Percentiles rank a stretch among this genome's conserved stretches.
These are phyloP conservation scores for Copidosoma floridanum DNA, from an alignment of 1,140 invertebrate species.

Conservation along the genomic window DNA sequence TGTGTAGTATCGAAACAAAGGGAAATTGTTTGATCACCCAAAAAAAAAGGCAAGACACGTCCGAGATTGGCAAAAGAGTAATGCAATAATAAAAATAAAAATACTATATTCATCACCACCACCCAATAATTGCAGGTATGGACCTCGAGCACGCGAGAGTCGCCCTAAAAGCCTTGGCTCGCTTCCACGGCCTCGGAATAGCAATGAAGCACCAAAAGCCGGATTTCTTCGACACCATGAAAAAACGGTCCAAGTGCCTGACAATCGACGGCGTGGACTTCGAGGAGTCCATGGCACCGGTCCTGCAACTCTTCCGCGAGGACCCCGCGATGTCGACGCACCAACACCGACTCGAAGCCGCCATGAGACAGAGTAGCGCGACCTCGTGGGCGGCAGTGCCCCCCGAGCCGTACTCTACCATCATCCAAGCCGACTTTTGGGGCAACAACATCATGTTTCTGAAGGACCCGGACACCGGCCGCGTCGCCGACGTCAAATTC, in stretches of 20 bases:
- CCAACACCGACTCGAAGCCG: conserved; percentile 35
- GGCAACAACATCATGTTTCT: conserved; percentile 1
- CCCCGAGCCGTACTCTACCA: conserved; percentile 21
- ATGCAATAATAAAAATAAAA: neutral
- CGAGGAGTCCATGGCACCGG: neutral
- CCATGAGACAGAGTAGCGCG: conserved; percentile 34
- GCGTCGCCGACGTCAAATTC: neutral
- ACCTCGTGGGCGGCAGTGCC: conserved; percentile 27
- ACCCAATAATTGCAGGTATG: conserved; percentile 40
- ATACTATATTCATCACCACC: too few species aligned
- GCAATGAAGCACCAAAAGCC: conserved; percentile 54
- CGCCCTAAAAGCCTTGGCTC: conserved; percentile 54
- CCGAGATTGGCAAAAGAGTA: neutral
- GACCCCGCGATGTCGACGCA: conserved; percentile 38
- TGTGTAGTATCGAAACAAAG: too few species aligned
- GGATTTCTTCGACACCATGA: conserved; percentile 50
- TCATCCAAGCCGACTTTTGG: conserved; percentile 5
- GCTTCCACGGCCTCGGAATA: conserved; percentile 59
- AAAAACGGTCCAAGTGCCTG: neutral
- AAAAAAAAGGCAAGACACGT: too few species aligned
- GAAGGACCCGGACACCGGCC: neutral
- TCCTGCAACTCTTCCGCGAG: conserved; percentile 33
- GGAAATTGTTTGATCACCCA: too few species aligned
- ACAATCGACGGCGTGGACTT: neutral
- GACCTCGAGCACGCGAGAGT: conserved; percentile 51